Conservation (phyloP, 2,888 invertebrate genomes). For the Agonopterix heracliana region DNA sequence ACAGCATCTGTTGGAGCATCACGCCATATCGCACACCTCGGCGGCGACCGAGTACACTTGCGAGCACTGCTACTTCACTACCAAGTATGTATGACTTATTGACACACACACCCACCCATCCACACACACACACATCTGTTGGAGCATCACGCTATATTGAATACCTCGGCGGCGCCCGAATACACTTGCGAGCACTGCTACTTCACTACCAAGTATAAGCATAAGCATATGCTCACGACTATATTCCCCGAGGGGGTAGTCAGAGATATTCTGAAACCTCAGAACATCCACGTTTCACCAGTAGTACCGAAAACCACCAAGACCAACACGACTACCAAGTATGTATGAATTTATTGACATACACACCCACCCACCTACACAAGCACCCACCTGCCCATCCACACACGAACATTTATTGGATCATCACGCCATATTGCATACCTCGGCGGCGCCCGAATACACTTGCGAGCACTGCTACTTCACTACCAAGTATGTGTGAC, state of each 20-base stretch:
- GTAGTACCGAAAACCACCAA: conserved; percentile 41
- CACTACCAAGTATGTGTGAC: conserved; percentile 53
- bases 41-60: conserved; percentile 43
- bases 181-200: no score
- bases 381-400: no score
- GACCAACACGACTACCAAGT: conserved; percentile 37
- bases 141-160: conserved; percentile 53
- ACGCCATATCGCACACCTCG: conserved; percentile 44
- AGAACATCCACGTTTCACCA: no score
- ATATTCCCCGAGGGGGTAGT: no score
- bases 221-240: no score
- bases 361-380: no score
- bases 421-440: conserved; percentile 51
- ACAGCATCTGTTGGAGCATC: conserved; percentile 61
- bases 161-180: conserved; percentile 43
- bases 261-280: no score
- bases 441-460: no score
- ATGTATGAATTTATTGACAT: no score
- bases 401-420: conserved; percentile 63
- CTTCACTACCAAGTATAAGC: no score
- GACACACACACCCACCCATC: no score
- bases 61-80: conserved; percentile 44
- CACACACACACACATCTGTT: no score
- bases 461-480: conserved; percentile 49
- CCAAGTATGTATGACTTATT: conserved; percentile 38